Percentiles rank a stretch among this genome's conserved stretches.
These are phyloP conservation scores for Ophion ventricosus DNA, from an alignment of 2,888 invertebrate species.

Conservation along the genomic window DNA sequence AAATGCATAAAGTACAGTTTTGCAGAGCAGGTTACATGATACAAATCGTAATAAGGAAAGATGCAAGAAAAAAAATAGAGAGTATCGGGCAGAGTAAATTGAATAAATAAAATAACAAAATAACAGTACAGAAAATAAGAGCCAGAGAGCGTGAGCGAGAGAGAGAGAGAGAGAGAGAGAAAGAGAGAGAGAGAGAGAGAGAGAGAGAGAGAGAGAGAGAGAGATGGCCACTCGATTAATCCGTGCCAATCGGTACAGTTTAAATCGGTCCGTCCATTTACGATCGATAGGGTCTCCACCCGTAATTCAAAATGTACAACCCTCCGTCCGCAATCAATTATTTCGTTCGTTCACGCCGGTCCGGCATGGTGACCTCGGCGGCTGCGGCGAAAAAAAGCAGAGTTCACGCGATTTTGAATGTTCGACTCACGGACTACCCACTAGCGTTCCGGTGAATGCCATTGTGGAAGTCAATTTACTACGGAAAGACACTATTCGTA, in stretches of 20 bases:
- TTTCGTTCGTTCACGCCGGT: constrained; percentile 55
- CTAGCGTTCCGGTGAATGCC: background rate
- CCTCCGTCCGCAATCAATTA: constrained; percentile 58
- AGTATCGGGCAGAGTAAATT: background rate
- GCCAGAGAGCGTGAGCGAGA: background rate
- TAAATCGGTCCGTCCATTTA: constrained; percentile 41
- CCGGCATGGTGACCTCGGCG: constrained; percentile 19
- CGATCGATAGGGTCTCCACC: constrained; percentile 51
- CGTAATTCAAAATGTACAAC: constrained; percentile 27
- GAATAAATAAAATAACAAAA: background rate
- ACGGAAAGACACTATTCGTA: background rate
- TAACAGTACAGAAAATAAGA: background rate
- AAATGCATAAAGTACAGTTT: no score
- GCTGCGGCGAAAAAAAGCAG: constrained; percentile 15
- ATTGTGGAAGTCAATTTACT: background rate
- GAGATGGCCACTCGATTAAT: constrained; percentile 30
- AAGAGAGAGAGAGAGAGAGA: background rate
- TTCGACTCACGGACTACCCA: constrained; percentile 33
- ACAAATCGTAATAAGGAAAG: background rate
- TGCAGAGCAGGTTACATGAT: no score
- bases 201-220: background rate
- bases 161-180: background rate
- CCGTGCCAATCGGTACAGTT: constrained; percentile 42
- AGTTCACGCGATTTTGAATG: constrained; percentile 34
- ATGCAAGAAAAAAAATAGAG: background rate